Percentiles rank a stretch among this genome's conserved stretches.
Conservation (phyloP, 2,888 invertebrate species). For the Chrysolina americana region DNA sequence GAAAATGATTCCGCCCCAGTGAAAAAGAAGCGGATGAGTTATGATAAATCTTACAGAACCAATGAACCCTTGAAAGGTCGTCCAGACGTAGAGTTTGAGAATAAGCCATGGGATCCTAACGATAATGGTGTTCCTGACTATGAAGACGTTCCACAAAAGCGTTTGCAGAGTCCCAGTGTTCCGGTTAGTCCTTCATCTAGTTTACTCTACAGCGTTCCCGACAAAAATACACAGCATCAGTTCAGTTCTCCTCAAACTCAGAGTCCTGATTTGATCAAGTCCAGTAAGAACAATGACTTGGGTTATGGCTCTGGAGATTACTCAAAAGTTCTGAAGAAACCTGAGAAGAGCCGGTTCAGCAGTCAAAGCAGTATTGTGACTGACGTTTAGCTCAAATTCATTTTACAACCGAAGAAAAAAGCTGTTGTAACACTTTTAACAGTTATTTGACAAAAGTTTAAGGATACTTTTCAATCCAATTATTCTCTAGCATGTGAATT, state of each 20-base stretch:
- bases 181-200: slow-evolving; percentile 52
- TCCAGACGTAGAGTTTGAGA: slow-evolving; percentile 85
- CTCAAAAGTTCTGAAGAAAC: slow-evolving; percentile 54
- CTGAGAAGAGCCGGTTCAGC: slow-evolving; percentile 55
- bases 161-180: slow-evolving; percentile 29
- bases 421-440: not conserved
- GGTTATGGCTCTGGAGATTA: slow-evolving; percentile 58
- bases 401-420: slow-evolving; percentile 23
- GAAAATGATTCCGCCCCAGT: slow-evolving; percentile 51
- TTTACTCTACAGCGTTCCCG: slow-evolving; percentile 34
- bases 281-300: slow-evolving; percentile 41
- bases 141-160: slow-evolving; percentile 34
- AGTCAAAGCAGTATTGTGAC: slow-evolving; percentile 66
- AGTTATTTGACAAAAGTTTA: not conserved
- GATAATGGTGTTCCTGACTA: slow-evolving; percentile 68
- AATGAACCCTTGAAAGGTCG: slow-evolving; percentile 83
- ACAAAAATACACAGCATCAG: slow-evolving; percentile 6
- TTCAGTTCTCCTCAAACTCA: slow-evolving; percentile 52
- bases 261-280: slow-evolving; percentile 54
- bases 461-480: not conserved
- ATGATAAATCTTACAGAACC: slow-evolving; percentile 88
- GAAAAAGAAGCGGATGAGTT: slow-evolving; percentile 80
- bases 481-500: slow-evolving; percentile 59
- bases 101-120: slow-evolving; percentile 82
- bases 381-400: slow-evolving; percentile 58